A percentile compares a stretch with the other conserved stretches of the same genome.
Evolutionary conservation across 1,140 invertebrate genomes (phyloP).

Genomic region (Centruroides vittatus): DNA sequence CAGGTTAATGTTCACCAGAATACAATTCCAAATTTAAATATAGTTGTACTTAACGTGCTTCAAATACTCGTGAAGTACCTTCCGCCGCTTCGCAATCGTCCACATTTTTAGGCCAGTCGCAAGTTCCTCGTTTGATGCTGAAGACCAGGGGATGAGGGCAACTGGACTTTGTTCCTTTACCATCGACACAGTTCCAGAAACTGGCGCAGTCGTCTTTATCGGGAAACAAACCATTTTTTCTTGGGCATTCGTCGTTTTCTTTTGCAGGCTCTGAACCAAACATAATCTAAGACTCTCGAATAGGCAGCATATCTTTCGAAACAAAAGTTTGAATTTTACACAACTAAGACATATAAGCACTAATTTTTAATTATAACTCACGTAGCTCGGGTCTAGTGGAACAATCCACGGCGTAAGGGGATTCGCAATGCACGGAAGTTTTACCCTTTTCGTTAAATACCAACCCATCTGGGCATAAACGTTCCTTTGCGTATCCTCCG

Average conservation of each 20-base stretch:
- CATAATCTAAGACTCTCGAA: background rate
- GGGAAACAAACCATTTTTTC: conserved; percentile 64
- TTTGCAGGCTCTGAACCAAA: conserved; percentile 10
- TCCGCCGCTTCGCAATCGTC: conserved; percentile 36
- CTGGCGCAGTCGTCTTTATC: conserved; percentile 67
- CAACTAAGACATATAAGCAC: too few species aligned
- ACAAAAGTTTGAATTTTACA: too few species aligned
- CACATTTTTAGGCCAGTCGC: conserved; percentile 9
- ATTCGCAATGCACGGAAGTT: conserved; percentile 49
- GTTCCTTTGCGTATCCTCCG: conserved; percentile 44
- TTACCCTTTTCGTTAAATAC: conserved; percentile 50
- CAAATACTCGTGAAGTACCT: conserved; percentile 12
- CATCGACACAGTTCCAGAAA: conserved; percentile 79
- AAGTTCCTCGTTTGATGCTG: conserved; percentile 62
- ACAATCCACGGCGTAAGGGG: conserved; percentile 62
- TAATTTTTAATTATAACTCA: conserved; percentile 36
- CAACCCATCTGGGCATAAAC: conserved; percentile 65
- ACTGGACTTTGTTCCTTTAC: conserved; percentile 57
- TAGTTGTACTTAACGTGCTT: too few species aligned
- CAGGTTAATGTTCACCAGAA: too few species aligned
- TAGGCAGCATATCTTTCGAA: too few species aligned
- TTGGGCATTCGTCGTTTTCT: conserved; percentile 33
- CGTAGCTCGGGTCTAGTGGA: conserved; percentile 55
- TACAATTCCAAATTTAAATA: too few species aligned
- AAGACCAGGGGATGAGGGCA: conserved; percentile 71